Evolutionary conservation across 2,797 vertebrate species (phyloP), one percentile per base, ranked within the genome.

Genomic region (Rhynchonycteris naso): DNA sequence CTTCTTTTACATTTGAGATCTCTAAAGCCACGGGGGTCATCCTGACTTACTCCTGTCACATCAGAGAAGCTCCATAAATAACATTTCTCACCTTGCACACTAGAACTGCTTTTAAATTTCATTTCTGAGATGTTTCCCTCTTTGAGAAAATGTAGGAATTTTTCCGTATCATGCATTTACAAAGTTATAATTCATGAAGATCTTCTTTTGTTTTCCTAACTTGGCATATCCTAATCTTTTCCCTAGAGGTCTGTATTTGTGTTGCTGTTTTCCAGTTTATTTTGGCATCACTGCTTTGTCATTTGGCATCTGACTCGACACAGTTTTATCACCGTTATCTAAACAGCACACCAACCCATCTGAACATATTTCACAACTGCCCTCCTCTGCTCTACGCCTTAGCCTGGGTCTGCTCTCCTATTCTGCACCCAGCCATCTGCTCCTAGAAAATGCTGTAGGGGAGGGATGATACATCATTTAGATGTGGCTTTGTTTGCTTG

Each of bases 51-150:
- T 66, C 54, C 50, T 72, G 22, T 19, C 58, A 66, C 3, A 26
- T 65, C 28, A n/a, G 72, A 78, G 76, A 75, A 59, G 10, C 12
- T 61, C 33, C 13, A 56, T 72, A 66, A 56, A 59, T 84, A 84
- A 24, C 69, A 81, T 82, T 54, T 69, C 75, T 79, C 56, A 81
- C 5, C 5, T 4, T 71, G 28, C 50, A 71, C 22, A n/a, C 75
- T 75, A 14, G 68, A 94, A 81, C 28, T 19, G 54, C 5, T 58
- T 88, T 28, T 88, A 66, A 58, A 84, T 87, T 80, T 69, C 24
- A 22, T 35, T 91, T 93, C 76, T 83, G 11, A 56, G 30, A 35
- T 86, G 71, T 56, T 79, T 88, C 28, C 13, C 4, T 80, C 65
- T 75, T 75, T 33, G 33, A 82, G 59, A 71, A 84, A 92, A 84